Evolutionary conservation across 1,140 invertebrate genomes (phyloP), one percentile per base, ranked within the genome.

Genomic region (Drosophila ironensis): DNA sequence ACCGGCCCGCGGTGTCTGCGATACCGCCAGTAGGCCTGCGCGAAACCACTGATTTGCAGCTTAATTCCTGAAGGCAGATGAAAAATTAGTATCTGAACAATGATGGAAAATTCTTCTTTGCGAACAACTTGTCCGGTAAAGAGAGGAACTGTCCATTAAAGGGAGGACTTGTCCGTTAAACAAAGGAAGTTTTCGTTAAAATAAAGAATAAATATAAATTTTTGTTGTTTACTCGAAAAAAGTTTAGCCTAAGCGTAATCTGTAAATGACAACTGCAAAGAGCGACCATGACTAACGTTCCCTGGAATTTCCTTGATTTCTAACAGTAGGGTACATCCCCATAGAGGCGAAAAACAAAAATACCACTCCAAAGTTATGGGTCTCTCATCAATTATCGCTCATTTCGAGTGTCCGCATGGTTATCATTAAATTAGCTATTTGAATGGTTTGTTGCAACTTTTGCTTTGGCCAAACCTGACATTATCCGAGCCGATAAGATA

Each of bases 21-120:
- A 2, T 30, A 11, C 6, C 78, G 64, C 87, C 87, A 89, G 8
- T 87, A 82, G 3, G 84, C 80, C 12, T 57, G 72, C 11, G 87
- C 87, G 48, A 60, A 89, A 4, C 87, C 87, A 22, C 67, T 77
- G 4, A 89, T 78, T 47, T 89, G 57, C 11, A 89, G 59, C 46
- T 89, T 87, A 17, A 89, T 89, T 6, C 78, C 87, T 89, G 33
- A 38, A 41, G 33, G 8, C 14, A 4, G 5, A 33, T 12, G 11
- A 33, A 33, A 33, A 12, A 33, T n/a, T n/a, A n/a, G n/a, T n/a
- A n/a, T n/a, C n/a, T n/a, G n/a, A n/a, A n/a, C n/a, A n/a, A n/a
- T n/a, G n/a, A n/a, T n/a, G n/a, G n/a, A n/a, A n/a, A n/a, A n/a
- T n/a, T n/a, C n/a, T n/a, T n/a, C n/a, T n/a, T n/a, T n/a, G n/a